phyloP scores from a whole-genome alignment of 2,113 vertebrate species.

The Puffinus mauretanicus region DNA sequence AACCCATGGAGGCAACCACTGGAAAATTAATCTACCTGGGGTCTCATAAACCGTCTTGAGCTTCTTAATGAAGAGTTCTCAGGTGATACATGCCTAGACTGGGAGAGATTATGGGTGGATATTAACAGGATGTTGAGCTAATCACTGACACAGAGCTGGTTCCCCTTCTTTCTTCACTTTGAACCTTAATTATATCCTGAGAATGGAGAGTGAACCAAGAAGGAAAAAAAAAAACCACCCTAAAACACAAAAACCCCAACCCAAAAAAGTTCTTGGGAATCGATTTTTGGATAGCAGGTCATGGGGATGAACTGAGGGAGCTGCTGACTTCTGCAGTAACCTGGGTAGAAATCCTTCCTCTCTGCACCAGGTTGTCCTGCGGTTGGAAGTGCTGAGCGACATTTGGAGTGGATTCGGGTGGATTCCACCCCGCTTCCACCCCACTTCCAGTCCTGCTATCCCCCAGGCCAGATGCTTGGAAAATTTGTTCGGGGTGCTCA shows the following conservation, averaged over 20 bases:
- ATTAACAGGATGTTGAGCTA: slow-evolving; percentile 10
- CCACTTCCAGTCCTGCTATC: not conserved
- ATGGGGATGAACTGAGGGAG: not conserved
- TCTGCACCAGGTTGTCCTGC: accelerated
- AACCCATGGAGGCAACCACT: not conserved
- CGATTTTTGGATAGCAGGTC: not conserved
- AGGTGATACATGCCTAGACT: not conserved
- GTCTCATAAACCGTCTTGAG: slow-evolving; percentile 8
- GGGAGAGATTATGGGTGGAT: slow-evolving; percentile 21
- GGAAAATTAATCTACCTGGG: slow-evolving; percentile 16
- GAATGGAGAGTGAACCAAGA: not conserved
- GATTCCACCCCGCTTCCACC: not conserved
- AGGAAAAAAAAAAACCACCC: not conserved
- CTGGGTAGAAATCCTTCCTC: not conserved
- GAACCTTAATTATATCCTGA: slow-evolving; percentile 1
- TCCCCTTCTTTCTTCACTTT: slow-evolving; percentile 7
- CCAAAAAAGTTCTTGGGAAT: not conserved
- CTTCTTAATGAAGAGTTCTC: not conserved
- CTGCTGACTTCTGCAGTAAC: not conserved
- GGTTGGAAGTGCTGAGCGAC: not conserved
- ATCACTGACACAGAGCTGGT: not conserved
- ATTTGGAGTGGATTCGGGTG: not conserved
- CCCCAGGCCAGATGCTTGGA: not conserved
- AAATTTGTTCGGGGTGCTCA: not conserved
- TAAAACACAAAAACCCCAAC: not conserved